Evolutionary conservation across 2,113 vertebrate genomes (phyloP).

Genomic region (Amblyornis subalaris): DNA sequence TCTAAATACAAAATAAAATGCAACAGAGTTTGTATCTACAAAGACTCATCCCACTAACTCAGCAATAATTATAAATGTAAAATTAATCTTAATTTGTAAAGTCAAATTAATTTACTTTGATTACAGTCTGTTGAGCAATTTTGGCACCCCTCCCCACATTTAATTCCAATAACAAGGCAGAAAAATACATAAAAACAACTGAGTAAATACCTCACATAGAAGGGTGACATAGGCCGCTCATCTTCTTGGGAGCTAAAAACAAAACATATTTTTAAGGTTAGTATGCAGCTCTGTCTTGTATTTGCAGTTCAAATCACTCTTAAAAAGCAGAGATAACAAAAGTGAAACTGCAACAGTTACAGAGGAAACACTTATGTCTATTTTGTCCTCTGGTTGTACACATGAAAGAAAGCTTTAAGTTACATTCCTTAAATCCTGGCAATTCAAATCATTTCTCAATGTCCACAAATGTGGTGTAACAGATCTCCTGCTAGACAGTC

Average conservation of each 20-base stretch:
- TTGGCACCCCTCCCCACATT: not conserved
- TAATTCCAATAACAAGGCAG: not conserved
- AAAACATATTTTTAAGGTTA: conserved; percentile 54
- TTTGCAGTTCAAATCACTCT: not conserved
- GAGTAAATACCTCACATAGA: conserved; percentile 86
- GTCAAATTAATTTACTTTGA: too few species aligned
- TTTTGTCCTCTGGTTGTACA: not conserved
- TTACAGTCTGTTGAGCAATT: not conserved
- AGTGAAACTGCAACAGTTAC: not conserved
- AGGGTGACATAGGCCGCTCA: conserved; percentile 88
- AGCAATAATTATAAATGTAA: not conserved
- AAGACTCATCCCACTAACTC: not conserved
- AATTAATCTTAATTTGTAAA: not conserved
- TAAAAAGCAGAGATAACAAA: not conserved
- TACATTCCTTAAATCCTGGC: not conserved
- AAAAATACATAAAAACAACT: not conserved
- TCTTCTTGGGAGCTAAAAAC: conserved; percentile 83
- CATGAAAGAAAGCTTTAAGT: not conserved
- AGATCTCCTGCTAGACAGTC: not conserved
- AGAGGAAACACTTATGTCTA: not conserved
- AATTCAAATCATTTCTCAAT: not conserved
- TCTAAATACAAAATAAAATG: not conserved
- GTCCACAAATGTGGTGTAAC: not conserved
- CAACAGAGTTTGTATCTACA: not conserved
- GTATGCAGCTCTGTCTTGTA: not conserved